Conservation (phyloP, 1,140 invertebrate genomes). For the Eumeta japonica region DNA sequence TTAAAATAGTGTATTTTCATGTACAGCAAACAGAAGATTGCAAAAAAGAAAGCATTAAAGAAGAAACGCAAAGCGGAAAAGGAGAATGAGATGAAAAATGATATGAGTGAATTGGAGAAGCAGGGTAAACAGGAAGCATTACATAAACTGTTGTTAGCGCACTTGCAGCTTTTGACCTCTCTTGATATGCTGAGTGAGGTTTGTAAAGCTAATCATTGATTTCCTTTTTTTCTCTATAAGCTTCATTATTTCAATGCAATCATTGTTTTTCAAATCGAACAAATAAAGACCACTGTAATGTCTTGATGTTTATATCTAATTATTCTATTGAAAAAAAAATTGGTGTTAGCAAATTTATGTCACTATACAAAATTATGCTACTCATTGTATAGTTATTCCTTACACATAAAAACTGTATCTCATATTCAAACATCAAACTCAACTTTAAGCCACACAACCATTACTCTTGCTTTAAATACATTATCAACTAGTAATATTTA, state of each 20-base stretch:
- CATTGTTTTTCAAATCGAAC: too few species aligned
- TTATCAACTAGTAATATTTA: too few species aligned
- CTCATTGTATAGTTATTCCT: too few species aligned
- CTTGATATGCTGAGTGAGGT: conserved; percentile 43
- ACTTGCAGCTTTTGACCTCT: conserved; percentile 37
- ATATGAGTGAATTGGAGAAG: conserved; percentile 24
- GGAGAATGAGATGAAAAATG: conserved; percentile 41
- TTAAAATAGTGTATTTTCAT: conserved; percentile 7
- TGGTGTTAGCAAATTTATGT: too few species aligned
- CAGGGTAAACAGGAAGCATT: conserved; percentile 34
- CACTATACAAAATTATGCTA: too few species aligned
- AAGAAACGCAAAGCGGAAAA: conserved; percentile 32
- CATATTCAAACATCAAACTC: too few species aligned
- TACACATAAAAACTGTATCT: too few species aligned
- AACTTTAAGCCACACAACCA: too few species aligned
- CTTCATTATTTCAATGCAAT: background rate
- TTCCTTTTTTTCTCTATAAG: conserved; percentile 4
- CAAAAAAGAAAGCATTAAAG: conserved; percentile 33
- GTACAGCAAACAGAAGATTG: conserved; percentile 25
- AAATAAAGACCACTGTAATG: too few species aligned
- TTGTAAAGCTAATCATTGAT: conserved; percentile 4
- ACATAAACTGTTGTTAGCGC: conserved; percentile 29
- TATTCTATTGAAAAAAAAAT: background rate
- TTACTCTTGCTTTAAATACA: too few species aligned
- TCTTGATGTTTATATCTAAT: too few species aligned